Evolutionary conservation across 64 coral and sea anemone genomes (phyloP).

Genomic region (Orbicella faveolata): DNA sequence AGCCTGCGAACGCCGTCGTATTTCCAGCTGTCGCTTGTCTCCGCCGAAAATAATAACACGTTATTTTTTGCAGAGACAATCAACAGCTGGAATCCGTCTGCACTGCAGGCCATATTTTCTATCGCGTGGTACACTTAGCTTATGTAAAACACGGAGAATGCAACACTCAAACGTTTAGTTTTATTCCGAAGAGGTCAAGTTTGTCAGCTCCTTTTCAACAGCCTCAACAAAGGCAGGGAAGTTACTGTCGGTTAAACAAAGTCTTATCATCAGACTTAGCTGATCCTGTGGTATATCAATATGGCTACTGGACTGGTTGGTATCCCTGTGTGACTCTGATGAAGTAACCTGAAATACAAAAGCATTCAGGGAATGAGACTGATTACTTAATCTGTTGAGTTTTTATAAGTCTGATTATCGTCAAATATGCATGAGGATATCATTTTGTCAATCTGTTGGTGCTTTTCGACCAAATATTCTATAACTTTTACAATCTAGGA

Average conservation of each 20-base stretch:
- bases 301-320: neutral
- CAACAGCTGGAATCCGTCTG: too few relatives aligned
- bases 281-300: conserved; percentile 66
- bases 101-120: neutral
- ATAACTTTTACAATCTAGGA: too few relatives aligned
- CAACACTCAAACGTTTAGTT: neutral
- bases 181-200: conserved; percentile 24
- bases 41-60: too few relatives aligned
- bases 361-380: too few relatives aligned
- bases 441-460: too few relatives aligned
- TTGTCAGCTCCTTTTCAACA: conserved; percentile 79
- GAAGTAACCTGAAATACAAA: conserved; percentile 7
- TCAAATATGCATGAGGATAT: too few relatives aligned
- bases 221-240: conserved; percentile 90
- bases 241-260: conserved; percentile 86
- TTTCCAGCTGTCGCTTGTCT: too few relatives aligned
- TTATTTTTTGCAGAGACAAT: too few relatives aligned
- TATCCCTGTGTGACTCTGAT: neutral
- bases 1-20: too few relatives aligned
- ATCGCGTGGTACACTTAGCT: neutral
- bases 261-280: conserved; percentile 57
- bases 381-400: too few relatives aligned
- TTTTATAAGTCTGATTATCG: too few relatives aligned
- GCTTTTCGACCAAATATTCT: too few relatives aligned
- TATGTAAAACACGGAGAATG: neutral